Conservation (phyloP, 1,140 invertebrate species). For the Caenorhabditis latens region DNA sequence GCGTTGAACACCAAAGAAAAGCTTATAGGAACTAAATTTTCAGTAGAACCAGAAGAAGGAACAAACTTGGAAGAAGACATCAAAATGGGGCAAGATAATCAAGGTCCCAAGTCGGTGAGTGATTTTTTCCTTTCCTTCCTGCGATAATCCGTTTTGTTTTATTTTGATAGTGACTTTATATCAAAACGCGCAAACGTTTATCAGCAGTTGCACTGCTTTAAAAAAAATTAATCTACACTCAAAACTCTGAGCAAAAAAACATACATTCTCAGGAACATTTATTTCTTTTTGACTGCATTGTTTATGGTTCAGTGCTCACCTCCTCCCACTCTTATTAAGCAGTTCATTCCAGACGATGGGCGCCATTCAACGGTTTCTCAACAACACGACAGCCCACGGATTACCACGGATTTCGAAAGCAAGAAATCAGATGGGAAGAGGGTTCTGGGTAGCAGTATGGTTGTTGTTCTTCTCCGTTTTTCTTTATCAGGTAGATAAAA, state of each 20-base stretch:
- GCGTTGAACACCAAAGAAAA: neutral
- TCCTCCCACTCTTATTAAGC: neutral
- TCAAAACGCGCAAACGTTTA: too few relatives aligned
- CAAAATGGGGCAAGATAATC: neutral
- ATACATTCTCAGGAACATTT: neutral
- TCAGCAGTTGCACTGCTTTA: too few relatives aligned
- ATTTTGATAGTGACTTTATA: too few relatives aligned
- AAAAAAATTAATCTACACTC: too few relatives aligned
- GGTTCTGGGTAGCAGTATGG: slow-evolving; percentile 46
- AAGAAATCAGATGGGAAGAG: slow-evolving; percentile 50
- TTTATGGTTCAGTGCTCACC: slow-evolving; percentile 12
- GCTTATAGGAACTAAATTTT: neutral
- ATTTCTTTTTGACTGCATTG: neutral
- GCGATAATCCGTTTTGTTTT: too few relatives aligned
- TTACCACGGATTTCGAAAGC: slow-evolving; percentile 54
- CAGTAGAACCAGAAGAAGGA: neutral
- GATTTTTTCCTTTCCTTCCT: neutral
- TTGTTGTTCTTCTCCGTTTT: neutral
- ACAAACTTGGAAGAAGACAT: neutral
- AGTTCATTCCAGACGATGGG: slow-evolving; percentile 37
- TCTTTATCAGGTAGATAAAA: neutral
- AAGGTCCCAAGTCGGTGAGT: slow-evolving; percentile 3
- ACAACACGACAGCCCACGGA: slow-evolving; percentile 55
- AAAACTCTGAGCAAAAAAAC: neutral
- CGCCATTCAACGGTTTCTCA: slow-evolving; percentile 36